Conservation (phyloP, 2,888 invertebrate genomes). For the Lasioglossum figueresi region DNA sequence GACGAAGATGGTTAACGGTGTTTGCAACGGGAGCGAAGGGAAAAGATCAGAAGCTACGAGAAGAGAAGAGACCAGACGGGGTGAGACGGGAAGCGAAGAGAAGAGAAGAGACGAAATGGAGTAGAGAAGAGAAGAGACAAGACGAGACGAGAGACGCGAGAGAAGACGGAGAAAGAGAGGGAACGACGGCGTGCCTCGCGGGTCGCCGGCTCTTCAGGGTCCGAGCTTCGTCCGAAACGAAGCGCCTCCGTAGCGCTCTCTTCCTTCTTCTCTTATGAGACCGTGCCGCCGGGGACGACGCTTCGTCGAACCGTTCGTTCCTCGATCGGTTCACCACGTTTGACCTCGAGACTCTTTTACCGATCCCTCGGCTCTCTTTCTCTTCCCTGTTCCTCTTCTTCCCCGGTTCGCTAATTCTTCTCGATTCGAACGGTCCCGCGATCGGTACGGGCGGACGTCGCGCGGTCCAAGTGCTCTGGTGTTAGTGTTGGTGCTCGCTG, state of each 20-base stretch:
- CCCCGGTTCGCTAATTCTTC: not conserved
- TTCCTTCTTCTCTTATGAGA: conserved; percentile 71
- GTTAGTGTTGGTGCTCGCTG: conserved; percentile 5
- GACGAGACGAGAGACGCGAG: conserved; percentile 53
- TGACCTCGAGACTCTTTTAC: conserved; percentile 36
- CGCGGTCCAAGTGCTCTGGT: conserved; percentile 37
- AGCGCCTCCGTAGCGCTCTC: conserved; percentile 74
- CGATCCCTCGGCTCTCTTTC: not conserved
- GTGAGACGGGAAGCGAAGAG: conserved; percentile 59
- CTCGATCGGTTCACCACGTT: conserved; percentile 56
- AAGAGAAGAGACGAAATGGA: conserved; percentile 59
- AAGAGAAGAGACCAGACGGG: conserved; percentile 64
- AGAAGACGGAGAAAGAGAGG: conserved; percentile 64
- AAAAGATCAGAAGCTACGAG: conserved; percentile 25
- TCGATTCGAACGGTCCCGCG: conserved; percentile 31
- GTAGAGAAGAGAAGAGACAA: conserved; percentile 50
- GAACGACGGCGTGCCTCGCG: conserved; percentile 74
- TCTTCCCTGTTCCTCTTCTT: not conserved
- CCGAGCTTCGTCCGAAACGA: conserved; percentile 80
- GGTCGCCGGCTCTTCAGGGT: conserved; percentile 81
- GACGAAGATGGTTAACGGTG: conserved; percentile 43
- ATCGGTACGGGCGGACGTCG: not conserved
- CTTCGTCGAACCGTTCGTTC: conserved; percentile 56
- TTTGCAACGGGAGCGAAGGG: conserved; percentile 66
- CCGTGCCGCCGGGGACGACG: conserved; percentile 66